A percentile compares a stretch with the other conserved stretches of the same genome.
These are phyloP conservation scores for Ectropis grisescens DNA, from an alignment of 1,140 invertebrate species.

Conservation along the genomic window DNA sequence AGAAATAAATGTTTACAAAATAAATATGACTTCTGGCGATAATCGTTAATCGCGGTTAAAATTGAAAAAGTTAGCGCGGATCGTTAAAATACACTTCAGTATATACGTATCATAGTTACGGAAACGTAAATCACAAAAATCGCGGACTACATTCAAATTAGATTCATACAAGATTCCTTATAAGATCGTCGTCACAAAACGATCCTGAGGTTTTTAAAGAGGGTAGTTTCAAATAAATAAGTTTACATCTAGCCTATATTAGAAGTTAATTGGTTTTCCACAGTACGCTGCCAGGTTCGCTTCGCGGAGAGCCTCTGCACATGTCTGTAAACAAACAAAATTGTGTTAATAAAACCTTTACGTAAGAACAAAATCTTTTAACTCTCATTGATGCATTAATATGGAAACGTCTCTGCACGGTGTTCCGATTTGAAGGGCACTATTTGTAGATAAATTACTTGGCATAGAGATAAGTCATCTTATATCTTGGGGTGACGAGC, in stretches of 20 bases:
- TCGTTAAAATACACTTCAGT: neutral
- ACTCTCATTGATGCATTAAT: no score
- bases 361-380: no score
- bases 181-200: conserved; percentile 5
- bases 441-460: no score
- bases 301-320: conserved; percentile 97
- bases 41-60: conserved; percentile 3
- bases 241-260: conserved; percentile 38
- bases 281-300: conserved; percentile 95
- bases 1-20: conserved; percentile 19
- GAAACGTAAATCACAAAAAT: conserved; percentile 20
- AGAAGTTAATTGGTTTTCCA: conserved; percentile 99
- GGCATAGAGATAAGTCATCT: no score
- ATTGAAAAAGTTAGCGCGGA: conserved; percentile 5
- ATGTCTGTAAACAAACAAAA: conserved; percentile 78
- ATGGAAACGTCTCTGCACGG: no score
- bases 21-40: conserved; percentile 9
- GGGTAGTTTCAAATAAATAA: conserved; percentile 19
- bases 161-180: conserved; percentile 56
- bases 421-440: no score
- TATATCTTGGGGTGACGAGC: no score
- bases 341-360: no score
- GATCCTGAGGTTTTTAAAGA: conserved; percentile 14
- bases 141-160: conserved; percentile 30
- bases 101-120: conserved; percentile 10